Percentiles rank a stretch among this genome's conserved stretches.
These are phyloP conservation scores for Lacerta agilis DNA, from an alignment of 2,797 vertebrate genomes.

Conservation along the genomic window DNA sequence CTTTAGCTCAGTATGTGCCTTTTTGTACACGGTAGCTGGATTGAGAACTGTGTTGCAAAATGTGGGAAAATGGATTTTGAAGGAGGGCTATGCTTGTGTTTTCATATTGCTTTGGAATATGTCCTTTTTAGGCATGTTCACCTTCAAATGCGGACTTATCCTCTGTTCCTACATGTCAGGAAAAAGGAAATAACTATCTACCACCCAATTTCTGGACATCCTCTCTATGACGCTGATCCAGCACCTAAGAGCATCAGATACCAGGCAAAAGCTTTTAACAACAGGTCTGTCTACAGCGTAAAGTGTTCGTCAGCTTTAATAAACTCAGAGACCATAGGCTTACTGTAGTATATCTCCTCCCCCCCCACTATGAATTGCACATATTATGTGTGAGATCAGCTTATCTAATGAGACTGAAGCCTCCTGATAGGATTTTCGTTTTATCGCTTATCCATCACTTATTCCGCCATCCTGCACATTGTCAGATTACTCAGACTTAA, in stretches of 20 bases:
- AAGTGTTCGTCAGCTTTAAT: background rate
- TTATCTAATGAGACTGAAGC: constrained; percentile 40
- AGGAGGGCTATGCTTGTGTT: no score
- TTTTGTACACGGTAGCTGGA: no score
- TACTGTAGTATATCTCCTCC: rapidly evolving
- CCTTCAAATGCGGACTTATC: no score
- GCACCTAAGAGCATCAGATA: background rate
- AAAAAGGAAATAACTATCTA: constrained; percentile 13
- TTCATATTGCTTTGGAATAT: no score
- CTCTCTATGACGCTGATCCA: background rate
- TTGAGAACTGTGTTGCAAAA: no score
- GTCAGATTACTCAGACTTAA: constrained; percentile 55
- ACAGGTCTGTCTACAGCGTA: background rate
- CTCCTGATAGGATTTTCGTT: constrained; percentile 40
- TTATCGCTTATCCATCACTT: background rate
- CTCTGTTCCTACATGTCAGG: constrained; percentile 50
- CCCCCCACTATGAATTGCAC: background rate
- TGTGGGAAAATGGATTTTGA: no score
- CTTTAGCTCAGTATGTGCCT: no score
- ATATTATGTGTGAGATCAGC: constrained; percentile 19
- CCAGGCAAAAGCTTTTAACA: constrained; percentile 6
- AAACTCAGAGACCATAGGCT: background rate
- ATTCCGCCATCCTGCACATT: background rate
- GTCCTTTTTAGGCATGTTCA: no score
- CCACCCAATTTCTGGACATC: rapidly evolving